phyloP scores from a whole-genome alignment of 2,888 invertebrate species.

The Carcina quercana region DNA sequence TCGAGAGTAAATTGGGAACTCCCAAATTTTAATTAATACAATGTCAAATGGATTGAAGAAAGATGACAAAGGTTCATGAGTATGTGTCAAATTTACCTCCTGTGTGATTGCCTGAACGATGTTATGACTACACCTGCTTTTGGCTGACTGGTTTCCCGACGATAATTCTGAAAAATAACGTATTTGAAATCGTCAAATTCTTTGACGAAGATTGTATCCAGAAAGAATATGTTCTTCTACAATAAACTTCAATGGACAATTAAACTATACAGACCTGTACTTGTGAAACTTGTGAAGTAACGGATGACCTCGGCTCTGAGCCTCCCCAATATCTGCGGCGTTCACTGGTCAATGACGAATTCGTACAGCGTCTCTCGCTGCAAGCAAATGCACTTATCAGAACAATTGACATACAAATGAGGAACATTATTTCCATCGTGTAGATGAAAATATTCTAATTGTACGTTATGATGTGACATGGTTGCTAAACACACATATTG shows the following conservation, averaged over 20 bases:
- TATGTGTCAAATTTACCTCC: slow-evolving; percentile 76
- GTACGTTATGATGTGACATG: too few species aligned
- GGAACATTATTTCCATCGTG: too few species aligned
- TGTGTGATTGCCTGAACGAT: slow-evolving; percentile 89
- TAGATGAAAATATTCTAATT: too few species aligned
- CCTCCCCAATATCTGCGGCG: slow-evolving; percentile 60
- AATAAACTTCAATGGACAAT: too few species aligned
- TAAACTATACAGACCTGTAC: slow-evolving; percentile 47
- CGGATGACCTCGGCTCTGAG: slow-evolving; percentile 60
- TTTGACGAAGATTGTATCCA: not conserved
- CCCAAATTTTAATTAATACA: slow-evolving; percentile 24
- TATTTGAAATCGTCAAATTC: not conserved
- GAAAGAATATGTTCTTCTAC: not conserved
- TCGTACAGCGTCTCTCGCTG: slow-evolving; percentile 61
- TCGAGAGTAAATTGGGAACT: slow-evolving; percentile 39
- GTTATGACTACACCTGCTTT: slow-evolving; percentile 94
- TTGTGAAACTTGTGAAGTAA: slow-evolving; percentile 61
- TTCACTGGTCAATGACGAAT: slow-evolving; percentile 61
- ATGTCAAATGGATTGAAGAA: slow-evolving; percentile 3
- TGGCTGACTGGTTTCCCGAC: slow-evolving; percentile 64
- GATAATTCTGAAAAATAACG: slow-evolving; percentile 46
- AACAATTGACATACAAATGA: too few species aligned
- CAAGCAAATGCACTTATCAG: too few species aligned
- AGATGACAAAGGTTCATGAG: slow-evolving; percentile 2
- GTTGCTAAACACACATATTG: too few species aligned